phyloP scores from a whole-genome alignment of 1,140 invertebrate species.

The Dolichoris vasculosae region DNA sequence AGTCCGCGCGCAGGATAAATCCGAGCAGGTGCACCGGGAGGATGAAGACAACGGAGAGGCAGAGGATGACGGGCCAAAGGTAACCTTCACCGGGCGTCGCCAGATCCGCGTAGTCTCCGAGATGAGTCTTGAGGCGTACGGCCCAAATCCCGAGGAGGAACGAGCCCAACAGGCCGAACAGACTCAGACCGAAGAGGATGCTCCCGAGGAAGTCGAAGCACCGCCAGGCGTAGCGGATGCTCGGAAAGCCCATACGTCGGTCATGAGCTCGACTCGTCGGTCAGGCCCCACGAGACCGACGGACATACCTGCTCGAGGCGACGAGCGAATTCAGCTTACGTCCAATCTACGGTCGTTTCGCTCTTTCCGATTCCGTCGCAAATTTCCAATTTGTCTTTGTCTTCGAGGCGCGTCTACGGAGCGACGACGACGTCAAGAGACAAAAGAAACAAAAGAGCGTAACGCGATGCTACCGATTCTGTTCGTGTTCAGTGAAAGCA shows the following conservation, averaged over 20 bases:
- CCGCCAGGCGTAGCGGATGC: neutral
- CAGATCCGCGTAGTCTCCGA: slow-evolving; percentile 53
- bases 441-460: too few relatives aligned
- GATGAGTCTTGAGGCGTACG: neutral
- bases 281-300: neutral
- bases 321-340: neutral
- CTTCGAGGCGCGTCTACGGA: too few relatives aligned
- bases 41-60: slow-evolving; percentile 23
- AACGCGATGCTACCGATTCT: too few relatives aligned
- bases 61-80: slow-evolving; percentile 48
- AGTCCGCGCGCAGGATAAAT: neutral
- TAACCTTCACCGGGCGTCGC: slow-evolving; percentile 50
- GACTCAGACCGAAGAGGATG: neutral
- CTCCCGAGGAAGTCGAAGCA: neutral
- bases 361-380: too few relatives aligned
- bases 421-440: too few relatives aligned
- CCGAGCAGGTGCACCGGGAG: slow-evolving; percentile 52
- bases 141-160: neutral
- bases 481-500: too few relatives aligned
- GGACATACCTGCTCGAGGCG: neutral
- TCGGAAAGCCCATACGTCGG: slow-evolving; percentile 13
- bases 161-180: neutral
- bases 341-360: neutral
- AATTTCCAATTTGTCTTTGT: too few relatives aligned
- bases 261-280: neutral